These are phyloP conservation scores for Gobio gobio DNA, from an alignment of 2,113 vertebrate species.

Conservation along the genomic window DNA sequence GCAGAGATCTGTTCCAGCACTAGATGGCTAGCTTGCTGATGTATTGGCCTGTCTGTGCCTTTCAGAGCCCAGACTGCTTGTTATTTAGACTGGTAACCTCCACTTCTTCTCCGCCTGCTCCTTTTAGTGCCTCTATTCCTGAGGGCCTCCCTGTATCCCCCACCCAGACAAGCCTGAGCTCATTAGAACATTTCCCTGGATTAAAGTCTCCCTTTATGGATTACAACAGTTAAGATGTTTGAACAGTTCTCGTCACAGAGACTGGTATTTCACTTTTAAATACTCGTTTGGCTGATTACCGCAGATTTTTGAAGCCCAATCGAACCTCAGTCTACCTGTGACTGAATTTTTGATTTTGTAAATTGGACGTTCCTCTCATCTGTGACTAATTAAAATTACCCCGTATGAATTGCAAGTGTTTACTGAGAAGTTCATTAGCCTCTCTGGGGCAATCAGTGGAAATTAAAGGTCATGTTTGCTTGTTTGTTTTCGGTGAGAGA, in stretches of 20 bases:
- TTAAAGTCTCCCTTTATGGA: constrained; percentile 64
- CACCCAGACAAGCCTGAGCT: constrained; percentile 65
- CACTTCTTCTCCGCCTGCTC: constrained; percentile 37
- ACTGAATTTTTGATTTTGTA: constrained; percentile 75
- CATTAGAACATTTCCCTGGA: constrained; percentile 64
- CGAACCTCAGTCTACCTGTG: constrained; percentile 68
- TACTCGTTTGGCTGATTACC: constrained; percentile 57
- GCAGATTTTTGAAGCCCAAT: constrained; percentile 64
- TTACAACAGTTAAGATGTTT: constrained; percentile 63
- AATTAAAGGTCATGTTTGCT: constrained; percentile 78
- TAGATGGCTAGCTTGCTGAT: constrained; percentile 38
- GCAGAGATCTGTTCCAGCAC: constrained; percentile 45
- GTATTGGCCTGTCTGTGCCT: constrained; percentile 46
- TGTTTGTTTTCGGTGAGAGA: constrained; percentile 62
- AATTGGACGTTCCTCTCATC: constrained; percentile 62
- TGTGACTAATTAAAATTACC: constrained; percentile 78
- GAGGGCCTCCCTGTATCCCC: constrained; percentile 52
- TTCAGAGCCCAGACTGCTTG: constrained; percentile 47
- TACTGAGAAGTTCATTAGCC: constrained; percentile 77
- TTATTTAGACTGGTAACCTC: constrained; percentile 49
- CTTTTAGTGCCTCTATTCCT: constrained; percentile 42
- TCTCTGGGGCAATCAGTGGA: constrained; percentile 71
- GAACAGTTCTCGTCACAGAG: constrained; percentile 60
- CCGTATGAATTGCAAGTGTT: constrained; percentile 72
- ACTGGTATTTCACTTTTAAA: constrained; percentile 51